Conservation (phyloP, 37 sponge, comb jelly and placozoan genomes). For the Ianthella basta region DNA sequence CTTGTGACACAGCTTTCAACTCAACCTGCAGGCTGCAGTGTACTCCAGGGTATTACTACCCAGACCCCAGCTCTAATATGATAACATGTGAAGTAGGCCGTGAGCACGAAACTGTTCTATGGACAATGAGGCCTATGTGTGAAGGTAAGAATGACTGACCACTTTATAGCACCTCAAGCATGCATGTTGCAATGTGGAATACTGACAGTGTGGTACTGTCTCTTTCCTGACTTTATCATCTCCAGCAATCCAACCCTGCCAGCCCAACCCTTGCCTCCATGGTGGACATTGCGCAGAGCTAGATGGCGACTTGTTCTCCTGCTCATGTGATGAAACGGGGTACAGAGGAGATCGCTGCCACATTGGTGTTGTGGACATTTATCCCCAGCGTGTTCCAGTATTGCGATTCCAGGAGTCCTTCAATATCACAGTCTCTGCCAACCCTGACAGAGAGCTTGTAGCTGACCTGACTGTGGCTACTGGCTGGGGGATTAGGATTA, state of each 20-base stretch:
- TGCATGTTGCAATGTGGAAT: no score
- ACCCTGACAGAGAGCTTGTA: neutral
- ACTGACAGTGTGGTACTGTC: no score
- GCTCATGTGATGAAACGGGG: conserved; percentile 23
- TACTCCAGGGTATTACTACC: neutral
- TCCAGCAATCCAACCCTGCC: conserved; percentile 19
- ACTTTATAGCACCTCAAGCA: no score
- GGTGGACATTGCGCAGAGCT: conserved; percentile 10
- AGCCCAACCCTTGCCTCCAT: conserved; percentile 32
- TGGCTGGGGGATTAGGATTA: neutral
- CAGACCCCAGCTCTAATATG: neutral
- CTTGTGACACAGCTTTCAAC: conserved; percentile 10
- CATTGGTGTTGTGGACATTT: conserved; percentile 1
- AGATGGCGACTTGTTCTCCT: neutral
- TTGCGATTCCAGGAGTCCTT: neutral
- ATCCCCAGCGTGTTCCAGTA: neutral
- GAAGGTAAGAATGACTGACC: neutral
- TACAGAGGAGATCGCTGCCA: conserved; percentile 26
- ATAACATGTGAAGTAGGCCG: neutral
- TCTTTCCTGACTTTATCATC: neutral
- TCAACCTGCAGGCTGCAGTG: conserved; percentile 22
- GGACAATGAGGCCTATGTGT: conserved; percentile 17
- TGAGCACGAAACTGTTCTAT: neutral
- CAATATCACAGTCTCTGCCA: conserved; percentile 9
- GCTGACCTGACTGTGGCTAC: neutral